These are phyloP conservation scores for Gymnopithys bicolor DNA, from an alignment of 2,797 vertebrate species.

Conservation along the genomic window DNA sequence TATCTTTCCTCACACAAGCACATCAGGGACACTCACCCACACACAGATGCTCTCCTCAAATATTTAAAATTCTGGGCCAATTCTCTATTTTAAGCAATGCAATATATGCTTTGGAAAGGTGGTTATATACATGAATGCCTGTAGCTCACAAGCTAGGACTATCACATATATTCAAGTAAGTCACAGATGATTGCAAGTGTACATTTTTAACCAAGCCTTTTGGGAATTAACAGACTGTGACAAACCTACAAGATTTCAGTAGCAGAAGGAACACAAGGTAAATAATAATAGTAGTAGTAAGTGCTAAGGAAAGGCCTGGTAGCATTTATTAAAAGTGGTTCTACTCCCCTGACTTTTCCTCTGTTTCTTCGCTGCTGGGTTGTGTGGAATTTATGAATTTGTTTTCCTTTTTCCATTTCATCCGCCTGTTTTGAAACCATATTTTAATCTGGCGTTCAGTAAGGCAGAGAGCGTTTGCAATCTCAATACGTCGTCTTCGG, in stretches of 20 bases:
- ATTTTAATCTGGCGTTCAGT: constrained; percentile 88
- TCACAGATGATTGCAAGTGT: constrained; percentile 63
- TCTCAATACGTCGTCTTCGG: constrained; percentile 84
- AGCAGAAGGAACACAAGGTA: constrained; percentile 48
- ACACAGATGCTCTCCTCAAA: background rate
- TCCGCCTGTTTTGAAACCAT: constrained; percentile 87
- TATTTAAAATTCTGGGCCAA: background rate
- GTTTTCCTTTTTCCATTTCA: constrained; percentile 88
- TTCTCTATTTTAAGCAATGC: background rate
- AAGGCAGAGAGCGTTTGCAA: constrained; percentile 84
- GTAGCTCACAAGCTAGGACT: constrained; percentile 1
- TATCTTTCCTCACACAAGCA: background rate
- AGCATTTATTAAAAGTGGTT: constrained; percentile 56
- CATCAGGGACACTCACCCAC: background rate
- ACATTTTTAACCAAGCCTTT: constrained; percentile 70
- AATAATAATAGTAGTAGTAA: constrained; percentile 62
- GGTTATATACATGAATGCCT: background rate
- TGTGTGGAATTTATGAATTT: constrained; percentile 84
- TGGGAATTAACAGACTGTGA: constrained; percentile 53
- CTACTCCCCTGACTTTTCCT: constrained; percentile 83
- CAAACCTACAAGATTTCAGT: constrained; percentile 47
- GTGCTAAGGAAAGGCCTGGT: constrained; percentile 64
- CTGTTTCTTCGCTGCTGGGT: constrained; percentile 80
- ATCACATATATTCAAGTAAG: constrained; percentile 56
- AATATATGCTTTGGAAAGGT: background rate